Evolutionary conservation across 2,113 vertebrate species (phyloP).

Genomic region (Uria aalge): DNA sequence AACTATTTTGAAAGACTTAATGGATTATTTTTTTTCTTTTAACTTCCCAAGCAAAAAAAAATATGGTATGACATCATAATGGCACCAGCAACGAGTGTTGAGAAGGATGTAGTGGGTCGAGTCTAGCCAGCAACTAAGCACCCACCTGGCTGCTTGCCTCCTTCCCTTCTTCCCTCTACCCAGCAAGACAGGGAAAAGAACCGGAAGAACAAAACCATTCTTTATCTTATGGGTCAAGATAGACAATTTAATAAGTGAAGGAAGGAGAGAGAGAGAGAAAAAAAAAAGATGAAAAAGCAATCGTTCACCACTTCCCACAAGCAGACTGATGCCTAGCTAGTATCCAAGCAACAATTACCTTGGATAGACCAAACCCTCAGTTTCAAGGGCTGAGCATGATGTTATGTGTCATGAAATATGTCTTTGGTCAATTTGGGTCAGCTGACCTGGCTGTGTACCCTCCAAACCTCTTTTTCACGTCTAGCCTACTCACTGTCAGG

Average conservation of each 20-base stretch:
- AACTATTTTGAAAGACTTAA: neutral
- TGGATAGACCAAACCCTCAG: neutral
- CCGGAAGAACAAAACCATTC: neutral
- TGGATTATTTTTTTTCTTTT: neutral
- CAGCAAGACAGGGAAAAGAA: neutral
- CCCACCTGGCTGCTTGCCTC: neutral
- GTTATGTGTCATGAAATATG: neutral
- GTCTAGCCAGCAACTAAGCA: neutral
- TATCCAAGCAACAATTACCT: neutral
- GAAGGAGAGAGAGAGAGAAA: neutral
- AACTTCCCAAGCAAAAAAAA: neutral
- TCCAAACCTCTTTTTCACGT: neutral
- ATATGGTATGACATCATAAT: neutral
- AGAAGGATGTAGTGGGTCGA: no score
- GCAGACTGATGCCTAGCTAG: neutral
- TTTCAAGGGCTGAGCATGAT: neutral
- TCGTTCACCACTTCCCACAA: neutral
- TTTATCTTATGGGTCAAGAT: neutral
- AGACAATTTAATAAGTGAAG: neutral
- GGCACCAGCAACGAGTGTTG: neutral
- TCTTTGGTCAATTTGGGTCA: neutral
- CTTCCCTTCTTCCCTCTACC: accelerated
- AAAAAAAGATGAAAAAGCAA: neutral
- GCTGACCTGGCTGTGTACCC: neutral
- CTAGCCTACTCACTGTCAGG: neutral